Evolutionary conservation across 2,113 vertebrate species (phyloP).

Genomic region (Phaethornis superciliosus): DNA sequence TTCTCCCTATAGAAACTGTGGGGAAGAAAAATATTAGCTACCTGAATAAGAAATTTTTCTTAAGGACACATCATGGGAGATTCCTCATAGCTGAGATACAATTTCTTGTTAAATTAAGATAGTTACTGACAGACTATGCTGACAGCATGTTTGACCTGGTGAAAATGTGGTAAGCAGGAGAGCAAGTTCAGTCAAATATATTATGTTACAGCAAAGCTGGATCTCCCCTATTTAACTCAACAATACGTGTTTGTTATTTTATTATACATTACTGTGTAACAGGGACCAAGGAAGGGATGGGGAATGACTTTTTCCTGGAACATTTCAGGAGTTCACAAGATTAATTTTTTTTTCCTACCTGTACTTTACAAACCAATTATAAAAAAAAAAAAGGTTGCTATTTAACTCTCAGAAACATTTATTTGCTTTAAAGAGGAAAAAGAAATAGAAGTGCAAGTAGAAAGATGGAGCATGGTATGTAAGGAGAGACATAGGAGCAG

Average conservation of each 20-base stretch:
- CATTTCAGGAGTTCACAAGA: background rate
- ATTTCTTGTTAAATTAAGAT: background rate
- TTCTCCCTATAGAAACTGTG: background rate
- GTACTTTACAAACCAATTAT: background rate
- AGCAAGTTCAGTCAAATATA: background rate
- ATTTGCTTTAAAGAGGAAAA: background rate
- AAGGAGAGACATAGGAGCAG: background rate
- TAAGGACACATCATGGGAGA: background rate
- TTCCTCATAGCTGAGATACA: background rate
- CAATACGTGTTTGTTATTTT: background rate
- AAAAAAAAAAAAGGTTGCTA: background rate
- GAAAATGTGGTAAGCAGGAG: background rate
- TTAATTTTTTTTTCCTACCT: background rate
- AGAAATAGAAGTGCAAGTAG: background rate
- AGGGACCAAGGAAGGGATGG: accelerated
- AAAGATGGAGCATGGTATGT: background rate
- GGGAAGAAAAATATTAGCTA: background rate
- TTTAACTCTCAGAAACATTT: background rate
- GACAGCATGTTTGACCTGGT: background rate
- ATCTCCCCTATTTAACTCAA: background rate
- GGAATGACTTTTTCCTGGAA: background rate
- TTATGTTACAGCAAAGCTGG: background rate
- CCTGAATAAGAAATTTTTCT: background rate
- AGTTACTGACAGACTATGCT: accelerated
- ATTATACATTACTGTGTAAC: background rate